Evolutionary conservation across 2,888 invertebrate species (phyloP).

Genomic region (Luperina testacea): DNA sequence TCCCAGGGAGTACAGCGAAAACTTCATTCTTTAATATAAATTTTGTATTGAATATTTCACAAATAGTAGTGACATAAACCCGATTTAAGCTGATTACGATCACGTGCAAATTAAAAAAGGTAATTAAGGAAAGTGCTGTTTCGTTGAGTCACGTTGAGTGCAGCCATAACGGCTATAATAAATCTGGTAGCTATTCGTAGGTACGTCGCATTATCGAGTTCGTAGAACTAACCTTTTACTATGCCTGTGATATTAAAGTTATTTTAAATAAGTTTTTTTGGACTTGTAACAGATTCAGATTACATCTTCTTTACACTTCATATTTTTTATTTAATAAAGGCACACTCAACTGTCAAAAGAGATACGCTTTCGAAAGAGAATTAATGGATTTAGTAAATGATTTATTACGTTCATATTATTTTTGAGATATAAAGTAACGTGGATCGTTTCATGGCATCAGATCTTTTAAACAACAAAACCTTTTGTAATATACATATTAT

Average conservation of each 20-base stretch:
- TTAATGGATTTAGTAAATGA: constrained; percentile 30
- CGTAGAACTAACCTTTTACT: neutral
- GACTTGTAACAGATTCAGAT: neutral
- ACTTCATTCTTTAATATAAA: neutral
- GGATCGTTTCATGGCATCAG: neutral
- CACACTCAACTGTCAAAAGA: constrained; percentile 5
- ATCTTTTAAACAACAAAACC: neutral
- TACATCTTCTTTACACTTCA: neutral
- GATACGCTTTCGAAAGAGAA: constrained; percentile 12
- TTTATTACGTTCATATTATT: constrained; percentile 22
- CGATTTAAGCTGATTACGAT: constrained; percentile 2
- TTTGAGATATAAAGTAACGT: constrained; percentile 1
- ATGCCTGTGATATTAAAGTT: constrained; percentile 7
- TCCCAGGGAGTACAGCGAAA: neutral
- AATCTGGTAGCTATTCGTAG: neutral
- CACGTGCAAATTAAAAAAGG: constrained; percentile 6
- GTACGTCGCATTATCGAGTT: neutral
- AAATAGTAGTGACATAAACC: neutral
- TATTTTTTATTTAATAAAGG: neutral
- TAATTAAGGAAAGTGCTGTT: constrained; percentile 11
- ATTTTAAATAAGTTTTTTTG: neutral
- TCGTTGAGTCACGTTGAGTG: constrained; percentile 18
- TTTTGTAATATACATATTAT: neutral
- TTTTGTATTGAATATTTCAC: neutral
- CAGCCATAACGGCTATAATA: constrained; percentile 28